Evolutionary conservation across 2,888 invertebrate species (phyloP), one percentile per base, ranked within the genome.

Genomic region (Drosophila recens): DNA sequence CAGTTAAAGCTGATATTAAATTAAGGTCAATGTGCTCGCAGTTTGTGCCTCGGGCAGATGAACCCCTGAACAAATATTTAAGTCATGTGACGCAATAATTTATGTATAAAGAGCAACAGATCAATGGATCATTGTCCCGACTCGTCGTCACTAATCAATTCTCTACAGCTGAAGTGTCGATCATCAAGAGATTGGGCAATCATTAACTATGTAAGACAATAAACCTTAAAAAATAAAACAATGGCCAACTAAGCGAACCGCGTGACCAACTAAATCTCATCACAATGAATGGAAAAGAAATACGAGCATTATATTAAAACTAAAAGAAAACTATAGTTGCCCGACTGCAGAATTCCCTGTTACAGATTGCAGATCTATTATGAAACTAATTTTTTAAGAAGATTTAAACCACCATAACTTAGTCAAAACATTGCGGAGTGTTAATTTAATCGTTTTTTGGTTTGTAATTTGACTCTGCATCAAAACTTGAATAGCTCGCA

Each of bases 111-210:
- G 67, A 82, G 68, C 87, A 69, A 62, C 48, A 58, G 66, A 68
- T 67, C 72, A 49, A 64, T 45, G 56, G 66, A 68, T 67, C 72
- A 49, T 17, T 30, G 13, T 45, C 62, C 15, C 56, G 15, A 36
- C 53, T 33, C 17, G 46, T 46, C n/a, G 17, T 13, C 9, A 40
- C 48, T 61, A 79, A 74, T 74, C 74, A 79, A 80, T 85, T 79
- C 69, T 70, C 63, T 42, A 43, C 23, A 70, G 71, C 67, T 51
- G 33, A 66, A 57, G n/a, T 61, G 64, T 34, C 30, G 57, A 46
- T 77, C 54, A 68, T 17, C 59, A 76, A 75, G 49, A 49, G 75
- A 88, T 88, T 86, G 68, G 20, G 58, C 68, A 80, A 87, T 56
- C 59, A 68, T 72, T 67, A 53, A 51, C 30, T 46, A 48, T 40